Base-by-base conservation (phyloP, 2,888 invertebrate species). In the Brassicogethes aeneus region DNA sequence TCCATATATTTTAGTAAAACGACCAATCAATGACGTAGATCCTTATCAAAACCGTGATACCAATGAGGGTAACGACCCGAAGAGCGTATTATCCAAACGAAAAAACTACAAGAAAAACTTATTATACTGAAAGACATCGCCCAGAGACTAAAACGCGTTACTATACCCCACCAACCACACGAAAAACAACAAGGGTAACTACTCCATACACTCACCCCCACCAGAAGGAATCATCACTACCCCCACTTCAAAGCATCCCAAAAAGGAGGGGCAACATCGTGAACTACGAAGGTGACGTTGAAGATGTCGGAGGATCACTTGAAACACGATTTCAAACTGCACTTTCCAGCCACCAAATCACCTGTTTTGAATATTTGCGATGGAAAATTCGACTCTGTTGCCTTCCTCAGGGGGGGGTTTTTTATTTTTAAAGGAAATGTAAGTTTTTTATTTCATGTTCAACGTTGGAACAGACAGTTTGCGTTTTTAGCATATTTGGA, bases 341-440 rank as follows among this genome's bases (percentile, higher is more conserved):
- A 47, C 34, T 59, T 61, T 32, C 45, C 47, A 2, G 51, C 53
- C 14, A 61, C 65, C 14, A 42, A 53, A 8, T 48, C 52, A 37
- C 52, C 59, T 12, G 52, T 50, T 50, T 61, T 72, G 32, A 74
- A 82, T 60, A 74, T 83, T 35, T 86, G 85, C 60, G 69, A 73
- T 53, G 79, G 81, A 31, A 69, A 72, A 56, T 81, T 80, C 59
- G 80, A 85, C 64, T 77, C 82, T n/a, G 71, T 83, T 17, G 75
- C 82, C 32, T 72, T 75, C 40, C 69, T 86, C 31, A 58, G 77
- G 40, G 70, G 70, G 15, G 75, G 77, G 55, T 55, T 79, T 14
- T 77, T 78, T 57, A 68, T 79, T 42, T 78, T 79, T 55, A 79
- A 77, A 60, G 70, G 68, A 39, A 55, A 70, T 52, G 76, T 75